Evolutionary conservation across 2,797 vertebrate species (phyloP).

Genomic region (Enoplosus armatus): DNA sequence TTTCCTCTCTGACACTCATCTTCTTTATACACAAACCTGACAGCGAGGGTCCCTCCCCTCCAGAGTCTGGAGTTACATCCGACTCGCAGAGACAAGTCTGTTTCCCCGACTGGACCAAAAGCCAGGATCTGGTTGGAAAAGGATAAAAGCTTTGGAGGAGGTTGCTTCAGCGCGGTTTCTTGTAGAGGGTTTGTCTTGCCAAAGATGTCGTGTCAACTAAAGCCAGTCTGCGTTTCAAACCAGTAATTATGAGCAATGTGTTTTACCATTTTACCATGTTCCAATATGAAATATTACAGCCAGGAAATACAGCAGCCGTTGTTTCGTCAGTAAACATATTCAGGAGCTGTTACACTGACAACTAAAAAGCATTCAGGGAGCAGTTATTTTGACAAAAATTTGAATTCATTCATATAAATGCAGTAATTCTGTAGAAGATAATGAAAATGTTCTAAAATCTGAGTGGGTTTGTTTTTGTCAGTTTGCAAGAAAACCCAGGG

Average conservation of each 20-base stretch:
- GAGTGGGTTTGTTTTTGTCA: too few species aligned
- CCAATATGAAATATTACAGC: constrained; percentile 12
- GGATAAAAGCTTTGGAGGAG: constrained; percentile 42
- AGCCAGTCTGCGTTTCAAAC: constrained; percentile 39
- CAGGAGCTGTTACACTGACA: not conserved
- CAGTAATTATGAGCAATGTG: constrained; percentile 35
- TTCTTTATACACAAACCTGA: constrained; percentile 66
- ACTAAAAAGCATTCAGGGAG: not conserved
- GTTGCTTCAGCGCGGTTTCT: constrained; percentile 14
- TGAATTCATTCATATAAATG: not conserved
- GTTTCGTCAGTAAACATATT: constrained; percentile 7
- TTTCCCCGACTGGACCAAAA: constrained; percentile 17
- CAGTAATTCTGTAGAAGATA: not conserved
- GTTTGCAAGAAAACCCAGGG: too few species aligned
- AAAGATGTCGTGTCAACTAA: constrained; percentile 26
- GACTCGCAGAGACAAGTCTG: constrained; percentile 3
- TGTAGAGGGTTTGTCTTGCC: constrained; percentile 18
- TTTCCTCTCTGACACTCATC: constrained; percentile 74
- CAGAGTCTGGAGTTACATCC: constrained; percentile 8
- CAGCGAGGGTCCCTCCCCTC: constrained; percentile 12
- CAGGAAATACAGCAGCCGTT: not conserved
- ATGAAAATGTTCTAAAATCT: not conserved
- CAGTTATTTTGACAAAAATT: not conserved
- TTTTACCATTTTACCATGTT: constrained; percentile 14
- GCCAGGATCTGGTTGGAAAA: constrained; percentile 37